Base-by-base conservation (phyloP, 2,888 invertebrate genomes). In the Smittia aterrima region DNA sequence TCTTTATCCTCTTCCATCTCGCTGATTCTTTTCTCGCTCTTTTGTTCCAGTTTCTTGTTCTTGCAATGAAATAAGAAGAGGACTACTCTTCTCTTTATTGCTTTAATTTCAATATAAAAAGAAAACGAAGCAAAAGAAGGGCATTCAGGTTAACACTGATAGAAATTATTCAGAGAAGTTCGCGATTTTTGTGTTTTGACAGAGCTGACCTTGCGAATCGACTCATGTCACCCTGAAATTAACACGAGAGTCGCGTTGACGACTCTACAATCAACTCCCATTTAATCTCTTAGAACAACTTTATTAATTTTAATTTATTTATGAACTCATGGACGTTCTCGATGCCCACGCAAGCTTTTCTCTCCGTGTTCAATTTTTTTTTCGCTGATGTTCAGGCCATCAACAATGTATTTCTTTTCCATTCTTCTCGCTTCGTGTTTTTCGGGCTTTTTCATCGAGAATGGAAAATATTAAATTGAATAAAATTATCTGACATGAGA, bases 91-190 rank as follows among this genome's bases (percentile, higher is more conserved):
- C n/a, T 58, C 18, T 58, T 20, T 47, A 47, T 47, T 47, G 16
- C 58, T 58, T 58, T 58, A 58, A 47, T 58, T 58, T 58, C 22
- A 58, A 58, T 18, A 58, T 58, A 18, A 22, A 58, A 58, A 58
- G 18, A 58, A 58, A 9, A 58, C 4, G 13, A 58, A 18, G 58
- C 7, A 22, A 58, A 58, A 58, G 58, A 58, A 58, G 58, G 58
- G 58, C 58, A 58, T 58, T 58, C 58, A 58, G 58, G 58, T 58
- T 58, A 58, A 58, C 58, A 58, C 58, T 58, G 58, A 7, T 58
- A 22, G 58, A 22, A 58, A 58, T 9, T 1, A 58, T 22, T 58
- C 18, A 18, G n/a, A n/a, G 47, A 47, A 6, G 47, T 47, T 47
- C 13, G 22, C 9, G 58, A 58, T 22, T 58, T 58, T 6, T 22